Base-by-base conservation (phyloP, 2,113 vertebrate species). In the Spea multiplicata region DNA sequence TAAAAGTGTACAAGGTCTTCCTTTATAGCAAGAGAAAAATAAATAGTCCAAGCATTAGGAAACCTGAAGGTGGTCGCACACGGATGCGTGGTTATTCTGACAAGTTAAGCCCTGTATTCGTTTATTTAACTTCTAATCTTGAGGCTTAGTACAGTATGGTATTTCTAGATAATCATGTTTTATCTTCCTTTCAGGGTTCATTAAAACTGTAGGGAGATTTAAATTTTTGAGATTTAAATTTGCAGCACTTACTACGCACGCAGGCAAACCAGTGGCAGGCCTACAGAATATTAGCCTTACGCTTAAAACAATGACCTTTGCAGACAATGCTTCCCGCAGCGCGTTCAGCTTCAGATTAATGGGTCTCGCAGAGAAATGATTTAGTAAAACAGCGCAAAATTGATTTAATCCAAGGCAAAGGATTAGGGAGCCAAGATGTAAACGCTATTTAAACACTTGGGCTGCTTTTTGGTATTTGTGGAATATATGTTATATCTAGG, bases 21-120 rank as follows among this genome's bases (percentile, higher is more conserved):
- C 13, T 69, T 69, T 47, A 70, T 76, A 57, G 44, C 17, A 53
- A 47, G 44, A 47, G n/a, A 55, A 12, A 16, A 67, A 70, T 16
- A 46, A 5, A 48, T 46, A 57, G 8, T 10, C 49, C 4, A n/a
- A 59, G 55, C 55, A 59, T 13, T 59, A 13, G 55, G 10, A 59
- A 59, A 12, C 4, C 6, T 4, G 4, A 13, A 12, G 55, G 12
- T 59, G 5, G 55, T 59, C 0, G 9, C 55, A 12, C 6, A 5
- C 9, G 55, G 10, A 59, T 13, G 12, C 14, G 1, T 59, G 9
- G 5, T 9, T 59, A 10, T 6, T 8, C 55, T 59, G 14, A 59
- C 9, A 8, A 59, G 8, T 13, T 3, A 59, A 59, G 55, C 55
- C 12, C 55, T 13, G 14, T 59, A 59, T 12, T 59, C 10, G 4